These are phyloP conservation scores for Tamias sibiricus DNA, from an alignment of 2,113 vertebrate genomes.

Conservation along the genomic window DNA sequence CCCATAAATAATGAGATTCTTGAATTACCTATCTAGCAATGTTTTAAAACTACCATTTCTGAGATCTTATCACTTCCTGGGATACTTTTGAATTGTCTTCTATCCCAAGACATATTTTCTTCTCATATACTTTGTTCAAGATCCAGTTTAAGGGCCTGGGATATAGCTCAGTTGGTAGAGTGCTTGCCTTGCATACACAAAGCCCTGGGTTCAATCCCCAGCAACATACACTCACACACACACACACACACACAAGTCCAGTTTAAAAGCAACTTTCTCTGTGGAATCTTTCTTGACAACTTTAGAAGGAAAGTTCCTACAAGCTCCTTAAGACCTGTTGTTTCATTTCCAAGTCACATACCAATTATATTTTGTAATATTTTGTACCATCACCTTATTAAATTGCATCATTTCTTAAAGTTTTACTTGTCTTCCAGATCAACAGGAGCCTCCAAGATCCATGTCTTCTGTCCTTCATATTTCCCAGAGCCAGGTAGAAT, in stretches of 20 bases:
- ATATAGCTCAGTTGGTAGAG: too few relatives aligned
- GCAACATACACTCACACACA: too few relatives aligned
- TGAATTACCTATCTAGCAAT: background rate
- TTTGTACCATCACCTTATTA: background rate
- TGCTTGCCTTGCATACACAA: too few relatives aligned
- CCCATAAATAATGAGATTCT: background rate
- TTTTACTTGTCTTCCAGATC: background rate
- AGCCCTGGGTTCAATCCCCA: too few relatives aligned
- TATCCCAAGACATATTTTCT: background rate
- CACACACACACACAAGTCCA: too few relatives aligned
- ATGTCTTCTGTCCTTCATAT: background rate
- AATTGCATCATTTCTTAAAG: background rate
- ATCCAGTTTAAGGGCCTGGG: background rate
- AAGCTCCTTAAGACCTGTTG: background rate
- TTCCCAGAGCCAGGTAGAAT: background rate
- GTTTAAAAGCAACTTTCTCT: background rate
- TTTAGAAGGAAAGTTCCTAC: background rate
- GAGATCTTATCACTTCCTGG: background rate
- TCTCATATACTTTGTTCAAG: background rate
- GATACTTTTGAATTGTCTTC: background rate
- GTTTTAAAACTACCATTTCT: constrained; percentile 32
- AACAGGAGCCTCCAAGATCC: background rate
- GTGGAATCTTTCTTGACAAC: background rate
- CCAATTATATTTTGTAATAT: background rate
- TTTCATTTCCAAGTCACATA: constrained; percentile 1